Percentiles rank a stretch among this genome's conserved stretches.
Evolutionary conservation across 2,113 vertebrate species (phyloP).

Genomic region (Tursiops truncatus): DNA sequence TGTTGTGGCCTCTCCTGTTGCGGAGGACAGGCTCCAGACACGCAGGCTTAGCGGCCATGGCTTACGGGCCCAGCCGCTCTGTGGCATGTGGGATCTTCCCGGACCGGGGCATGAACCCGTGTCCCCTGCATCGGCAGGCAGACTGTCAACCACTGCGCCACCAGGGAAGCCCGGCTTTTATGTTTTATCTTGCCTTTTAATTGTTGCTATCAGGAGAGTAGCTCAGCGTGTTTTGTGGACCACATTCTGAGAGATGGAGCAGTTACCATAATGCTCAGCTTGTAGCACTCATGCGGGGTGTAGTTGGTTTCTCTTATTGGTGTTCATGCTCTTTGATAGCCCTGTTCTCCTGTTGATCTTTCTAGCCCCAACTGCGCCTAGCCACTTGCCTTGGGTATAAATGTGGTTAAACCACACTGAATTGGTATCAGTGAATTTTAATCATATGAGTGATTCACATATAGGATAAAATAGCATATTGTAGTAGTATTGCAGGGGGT

Average conservation of each 20-base stretch:
- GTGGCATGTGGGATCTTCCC: too few species aligned
- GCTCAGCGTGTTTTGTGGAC: not conserved
- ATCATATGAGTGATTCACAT: not conserved
- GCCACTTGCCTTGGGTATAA: not conserved
- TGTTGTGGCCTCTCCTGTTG: too few species aligned
- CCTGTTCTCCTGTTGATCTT: not conserved
- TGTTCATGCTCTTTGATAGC: not conserved
- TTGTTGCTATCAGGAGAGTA: not conserved
- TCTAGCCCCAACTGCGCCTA: not conserved
- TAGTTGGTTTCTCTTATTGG: not conserved
- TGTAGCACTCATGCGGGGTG: not conserved
- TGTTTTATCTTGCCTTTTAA: not conserved
- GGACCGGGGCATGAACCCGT: too few species aligned
- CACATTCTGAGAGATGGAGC: not conserved
- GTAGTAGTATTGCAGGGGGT: not conserved
- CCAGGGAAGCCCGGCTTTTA: not conserved
- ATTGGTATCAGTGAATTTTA: not conserved
- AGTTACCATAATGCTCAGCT: too few species aligned
- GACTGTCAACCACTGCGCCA: too few species aligned
- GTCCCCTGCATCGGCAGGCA: too few species aligned
- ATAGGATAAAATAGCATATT: slow-evolving; percentile 15
- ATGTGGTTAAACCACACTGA: not conserved
- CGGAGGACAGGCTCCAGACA: too few species aligned
- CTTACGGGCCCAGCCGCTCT: too few species aligned
- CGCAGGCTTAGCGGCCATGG: too few species aligned